Evolutionary conservation across 2,797 vertebrate genomes (phyloP), one percentile per base, ranked within the genome.

Genomic region (Micromesistius poutassou): DNA sequence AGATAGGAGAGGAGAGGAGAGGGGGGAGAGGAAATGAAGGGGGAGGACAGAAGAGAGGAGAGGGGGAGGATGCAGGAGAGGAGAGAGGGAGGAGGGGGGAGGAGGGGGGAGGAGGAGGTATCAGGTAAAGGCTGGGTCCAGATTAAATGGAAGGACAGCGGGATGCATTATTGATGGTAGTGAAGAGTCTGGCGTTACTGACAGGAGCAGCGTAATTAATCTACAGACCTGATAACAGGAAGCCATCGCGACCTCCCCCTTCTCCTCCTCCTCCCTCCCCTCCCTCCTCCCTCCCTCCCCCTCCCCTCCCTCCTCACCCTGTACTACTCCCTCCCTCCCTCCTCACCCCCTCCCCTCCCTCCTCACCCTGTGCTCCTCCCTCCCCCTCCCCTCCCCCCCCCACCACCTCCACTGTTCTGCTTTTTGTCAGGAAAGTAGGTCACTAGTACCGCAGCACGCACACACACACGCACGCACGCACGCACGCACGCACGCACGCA

Each of bases 351-450:
- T 19, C 46, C 36, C 36, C 9, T 16, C 5, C 46, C 46, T 12
- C 46, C 46, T 19, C 46, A 13, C 46, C 40, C 36, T 9, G 7
- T 42, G 1, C 10, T 14, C 40, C 40, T 42, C 40, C 36, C 36
- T 36, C 36, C 35, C 35, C 5, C 35, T 5, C 35, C 36, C 36
- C 36, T 36, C 35, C 35, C 35, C 8, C 35, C 40, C 40, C 19
- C 19, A 2, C 19, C 46, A 19, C 46, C 19, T 1, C 46, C 5
- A 6, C 19, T 55, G 46, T 55, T 4, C 46, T 55, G 19, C 46
- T 55, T 55, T 55, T 55, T 55, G 46, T 55, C 46, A 55, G 46
- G 46, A 55, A 55, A 55, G 46, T 55, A 55, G 46, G 46, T 55
- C 46, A 55, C 46, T 55, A 55, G 46, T 55, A 55, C 46, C 46